Conservation (phyloP, 2,888 invertebrate genomes). For the Lacanobia wlatinum region DNA sequence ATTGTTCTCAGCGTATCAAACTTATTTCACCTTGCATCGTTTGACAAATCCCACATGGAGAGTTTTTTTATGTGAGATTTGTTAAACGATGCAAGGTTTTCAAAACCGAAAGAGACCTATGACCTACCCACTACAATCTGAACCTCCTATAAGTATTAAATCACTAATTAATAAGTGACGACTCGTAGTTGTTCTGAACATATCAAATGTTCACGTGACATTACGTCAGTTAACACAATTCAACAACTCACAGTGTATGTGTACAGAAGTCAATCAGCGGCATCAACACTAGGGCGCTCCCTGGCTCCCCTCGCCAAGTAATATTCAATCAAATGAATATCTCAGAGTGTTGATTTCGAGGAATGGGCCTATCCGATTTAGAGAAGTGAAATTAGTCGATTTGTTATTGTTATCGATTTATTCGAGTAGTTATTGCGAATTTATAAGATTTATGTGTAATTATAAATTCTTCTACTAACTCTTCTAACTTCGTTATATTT, state of each 20-base stretch:
- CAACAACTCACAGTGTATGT: slow-evolving; percentile 45
- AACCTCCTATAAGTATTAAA: neutral
- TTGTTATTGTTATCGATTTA: neutral
- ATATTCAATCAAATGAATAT: slow-evolving; percentile 69
- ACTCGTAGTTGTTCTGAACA: neutral
- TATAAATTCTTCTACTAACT: too few relatives aligned
- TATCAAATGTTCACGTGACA: slow-evolving; percentile 31
- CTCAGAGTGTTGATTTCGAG: slow-evolving; percentile 68
- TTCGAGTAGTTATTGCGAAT: neutral
- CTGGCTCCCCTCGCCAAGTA: slow-evolving; percentile 53
- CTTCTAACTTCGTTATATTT: too few relatives aligned
- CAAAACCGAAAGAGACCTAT: neutral
- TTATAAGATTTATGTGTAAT: too few relatives aligned
- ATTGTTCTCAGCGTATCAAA: neutral
- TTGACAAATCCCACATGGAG: too few relatives aligned
- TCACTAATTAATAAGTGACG: neutral
- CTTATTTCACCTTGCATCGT: neutral
- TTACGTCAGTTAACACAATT: slow-evolving; percentile 8
- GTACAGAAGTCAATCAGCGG: slow-evolving; percentile 69
- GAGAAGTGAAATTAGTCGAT: slow-evolving; percentile 10
- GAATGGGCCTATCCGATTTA: neutral
- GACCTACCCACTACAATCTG: neutral
- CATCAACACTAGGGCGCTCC: slow-evolving; percentile 57
- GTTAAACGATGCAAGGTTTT: neutral
- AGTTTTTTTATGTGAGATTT: neutral